A percentile compares a stretch with the other conserved stretches of the same genome.
phyloP scores from a whole-genome alignment of 1,140 invertebrate genomes.

The Anagrus nilaparvatae region DNA sequence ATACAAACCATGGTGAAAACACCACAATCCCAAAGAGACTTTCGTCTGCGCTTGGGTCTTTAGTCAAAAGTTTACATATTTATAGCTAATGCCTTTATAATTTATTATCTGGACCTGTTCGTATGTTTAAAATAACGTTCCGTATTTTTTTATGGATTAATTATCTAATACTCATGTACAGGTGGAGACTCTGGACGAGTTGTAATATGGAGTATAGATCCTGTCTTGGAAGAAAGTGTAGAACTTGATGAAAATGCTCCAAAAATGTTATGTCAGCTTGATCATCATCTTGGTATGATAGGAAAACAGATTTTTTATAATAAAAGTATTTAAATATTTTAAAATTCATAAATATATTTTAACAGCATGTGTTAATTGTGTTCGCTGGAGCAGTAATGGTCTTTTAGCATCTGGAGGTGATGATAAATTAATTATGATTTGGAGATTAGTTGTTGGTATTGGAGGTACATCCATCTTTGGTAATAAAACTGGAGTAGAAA shows the following conservation, averaged over 20 bases:
- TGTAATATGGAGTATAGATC: conserved; percentile 91
- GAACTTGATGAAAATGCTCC: conserved; percentile 74
- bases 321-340: neutral
- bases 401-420: conserved; percentile 89
- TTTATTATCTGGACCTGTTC: neutral
- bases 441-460: conserved; percentile 57
- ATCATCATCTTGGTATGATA: conserved; percentile 75
- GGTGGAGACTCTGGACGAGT: conserved; percentile 73
- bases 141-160: conserved; percentile 3
- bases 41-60: no score
- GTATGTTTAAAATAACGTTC: neutral
- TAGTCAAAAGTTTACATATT: no score
- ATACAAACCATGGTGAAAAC: no score
- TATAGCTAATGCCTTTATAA: no score
- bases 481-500: conserved; percentile 75
- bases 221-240: conserved; percentile 64
- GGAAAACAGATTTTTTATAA: conserved; percentile 9
- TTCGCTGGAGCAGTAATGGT: conserved; percentile 88
- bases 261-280: conserved; percentile 91
- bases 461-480: conserved; percentile 51
- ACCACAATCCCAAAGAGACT: no score
- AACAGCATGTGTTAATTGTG: conserved; percentile 92
- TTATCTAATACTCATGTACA: conserved; percentile 24
- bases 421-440: conserved; percentile 95
- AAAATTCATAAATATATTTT: conserved; percentile 18